A percentile compares a stretch with the other conserved stretches of the same genome.
These are phyloP conservation scores for Trachymyrmex septentrionalis DNA, from an alignment of 1,140 invertebrate genomes.

Conservation along the genomic window DNA sequence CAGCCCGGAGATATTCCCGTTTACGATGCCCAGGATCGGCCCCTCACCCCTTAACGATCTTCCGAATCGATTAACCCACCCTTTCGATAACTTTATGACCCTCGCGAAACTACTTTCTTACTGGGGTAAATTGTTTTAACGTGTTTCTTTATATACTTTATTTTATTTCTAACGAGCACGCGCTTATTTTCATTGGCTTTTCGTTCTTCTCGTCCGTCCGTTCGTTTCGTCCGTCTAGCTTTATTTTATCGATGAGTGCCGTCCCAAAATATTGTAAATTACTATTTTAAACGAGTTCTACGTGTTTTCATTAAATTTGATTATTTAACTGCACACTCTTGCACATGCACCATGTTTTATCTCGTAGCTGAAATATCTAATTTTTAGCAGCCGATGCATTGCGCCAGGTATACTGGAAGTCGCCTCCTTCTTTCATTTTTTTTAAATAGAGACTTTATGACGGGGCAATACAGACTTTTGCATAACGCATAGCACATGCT, in stretches of 20 bases:
- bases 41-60: neutral
- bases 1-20: conserved; percentile 30
- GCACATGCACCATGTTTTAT: conserved; percentile 55
- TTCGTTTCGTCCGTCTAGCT: conserved; percentile 10
- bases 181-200: conserved; percentile 65
- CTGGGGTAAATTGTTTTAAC: conserved; percentile 1
- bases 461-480: too few relatives aligned
- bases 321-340: conserved; percentile 49
- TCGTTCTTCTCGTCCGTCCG: conserved; percentile 5
- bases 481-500: too few relatives aligned
- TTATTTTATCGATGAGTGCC: conserved; percentile 35
- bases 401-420: neutral
- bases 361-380: conserved; percentile 12
- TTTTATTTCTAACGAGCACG: conserved; percentile 10
- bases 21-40: neutral
- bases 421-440: neutral
- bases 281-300: neutral
- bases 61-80: neutral
- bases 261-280: conserved; percentile 27
- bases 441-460: neutral
- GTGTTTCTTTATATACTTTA: conserved; percentile 1
- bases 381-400: conserved; percentile 39
- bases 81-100: neutral
- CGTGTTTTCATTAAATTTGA: conserved; percentile 10
- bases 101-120: conserved; percentile 37